Evolutionary conservation across 2,797 vertebrate genomes (phyloP), one percentile per base, ranked within the genome.

Genomic region (Oreortyx pictus): DNA sequence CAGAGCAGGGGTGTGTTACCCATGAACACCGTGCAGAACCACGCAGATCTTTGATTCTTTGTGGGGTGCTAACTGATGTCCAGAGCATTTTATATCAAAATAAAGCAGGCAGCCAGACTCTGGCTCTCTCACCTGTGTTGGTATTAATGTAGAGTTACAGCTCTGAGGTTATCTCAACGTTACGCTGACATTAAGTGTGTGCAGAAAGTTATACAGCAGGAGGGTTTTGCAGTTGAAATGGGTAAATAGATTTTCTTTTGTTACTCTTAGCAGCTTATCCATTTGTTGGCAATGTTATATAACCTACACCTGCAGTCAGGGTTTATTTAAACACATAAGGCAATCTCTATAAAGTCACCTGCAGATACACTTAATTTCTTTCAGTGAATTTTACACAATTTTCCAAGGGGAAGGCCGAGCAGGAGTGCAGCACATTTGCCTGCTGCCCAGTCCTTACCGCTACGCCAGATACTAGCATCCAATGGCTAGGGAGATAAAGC

Each of bases 211-310:
- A 74, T n/a, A 57, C 66, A 72, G 29, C 27, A 9, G 39, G 43
- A 83, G 33, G 27, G 22, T 33, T 95, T 88, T 91, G 76, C 56
- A 60, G 82, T 4, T 44, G 50, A 47, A 92, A 62, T 41, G 62
- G 41, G 33, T 68, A 79, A 94, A 84, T 23, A 78, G 80, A 85
- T 89, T 78, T 70, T 75, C 54, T 81, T 93, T 50, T 46, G 65
- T 75, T 89, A 44, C 76, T 88, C 50, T 86, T 84, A 31, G 39
- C 80, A 54, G 66, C 25, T 93, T 81, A 66, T 33, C 47, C 70
- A 13, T 24, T 74, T 52, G 11, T 24, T n/a, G 37, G 17, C 39
- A 33, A 50, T 37, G 54, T 52, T 92, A 46, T 44, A 65, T 43
- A 86, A 77, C 23, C n/a, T 31, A 57, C 49, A 78, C 49, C 39